Percentiles rank a stretch among this genome's conserved stretches.
These are phyloP conservation scores for Scomberomorus guttatus DNA, from an alignment of 2,797 vertebrate genomes.

Conservation along the genomic window DNA sequence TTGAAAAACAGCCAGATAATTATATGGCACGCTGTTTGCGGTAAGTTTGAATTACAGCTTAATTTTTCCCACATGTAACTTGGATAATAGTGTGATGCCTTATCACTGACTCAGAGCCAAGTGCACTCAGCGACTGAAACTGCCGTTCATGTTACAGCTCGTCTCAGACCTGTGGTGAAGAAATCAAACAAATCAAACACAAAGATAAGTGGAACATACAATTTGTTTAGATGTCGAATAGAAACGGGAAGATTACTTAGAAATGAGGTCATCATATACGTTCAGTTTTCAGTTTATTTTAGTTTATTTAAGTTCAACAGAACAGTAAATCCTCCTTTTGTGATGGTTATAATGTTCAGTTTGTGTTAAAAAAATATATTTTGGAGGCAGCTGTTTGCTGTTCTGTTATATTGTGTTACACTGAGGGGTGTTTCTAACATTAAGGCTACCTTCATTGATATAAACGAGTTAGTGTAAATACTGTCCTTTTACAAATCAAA, in stretches of 20 bases:
- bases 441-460: neutral
- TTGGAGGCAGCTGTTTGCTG: neutral
- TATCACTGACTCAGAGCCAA: constrained; percentile 72
- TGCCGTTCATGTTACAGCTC: constrained; percentile 54
- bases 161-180: constrained; percentile 43
- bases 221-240: constrained; percentile 1
- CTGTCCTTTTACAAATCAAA: neutral
- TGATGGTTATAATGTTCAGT: neutral
- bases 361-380: neutral
- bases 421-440: neutral
- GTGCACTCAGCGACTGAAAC: constrained; percentile 60
- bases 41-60: constrained; percentile 40
- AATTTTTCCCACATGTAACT: constrained; percentile 62
- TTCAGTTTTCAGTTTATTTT: neutral
- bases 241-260: constrained; percentile 4
- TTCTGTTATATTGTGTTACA: neutral
- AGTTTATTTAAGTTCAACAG: neutral
- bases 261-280: neutral
- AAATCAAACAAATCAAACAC: constrained; percentile 37
- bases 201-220: neutral
- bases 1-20: constrained; percentile 52
- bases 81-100: constrained; percentile 51
- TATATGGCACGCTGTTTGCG: constrained; percentile 41
- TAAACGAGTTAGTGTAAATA: neutral
- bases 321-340: neutral